Percentiles rank a stretch among this genome's conserved stretches.
Conservation (phyloP, 2,113 vertebrate genomes). For the Taurulus bubalis region DNA sequence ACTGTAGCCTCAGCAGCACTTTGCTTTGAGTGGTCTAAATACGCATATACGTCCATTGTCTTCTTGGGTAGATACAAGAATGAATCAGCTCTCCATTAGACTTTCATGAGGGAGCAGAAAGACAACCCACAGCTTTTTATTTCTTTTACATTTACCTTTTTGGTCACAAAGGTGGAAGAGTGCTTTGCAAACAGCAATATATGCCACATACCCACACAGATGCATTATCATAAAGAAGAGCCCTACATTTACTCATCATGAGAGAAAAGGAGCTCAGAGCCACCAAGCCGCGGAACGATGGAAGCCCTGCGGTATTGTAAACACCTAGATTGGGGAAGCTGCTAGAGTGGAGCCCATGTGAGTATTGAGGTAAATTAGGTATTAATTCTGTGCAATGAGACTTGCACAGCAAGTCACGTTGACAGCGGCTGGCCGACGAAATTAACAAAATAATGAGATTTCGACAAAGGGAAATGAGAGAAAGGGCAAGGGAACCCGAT, state of each 20-base stretch:
- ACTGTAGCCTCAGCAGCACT: slow-evolving; percentile 73
- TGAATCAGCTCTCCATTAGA: slow-evolving; percentile 77
- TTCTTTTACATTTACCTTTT: slow-evolving; percentile 69
- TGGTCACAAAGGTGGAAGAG: slow-evolving; percentile 51
- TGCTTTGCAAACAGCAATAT: slow-evolving; percentile 59
- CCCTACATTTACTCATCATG: slow-evolving; percentile 46
- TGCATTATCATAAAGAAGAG: slow-evolving; percentile 68
- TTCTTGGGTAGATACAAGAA: slow-evolving; percentile 56
- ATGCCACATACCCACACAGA: slow-evolving; percentile 59
- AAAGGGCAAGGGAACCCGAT: slow-evolving; percentile 26
- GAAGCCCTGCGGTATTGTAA: slow-evolving; percentile 49
- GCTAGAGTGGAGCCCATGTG: slow-evolving; percentile 55
- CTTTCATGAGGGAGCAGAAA: slow-evolving; percentile 74
- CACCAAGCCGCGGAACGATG: slow-evolving; percentile 35
- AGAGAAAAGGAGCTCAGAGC: slow-evolving; percentile 42
- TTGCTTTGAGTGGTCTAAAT: slow-evolving; percentile 72
- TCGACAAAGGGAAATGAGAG: slow-evolving; percentile 49
- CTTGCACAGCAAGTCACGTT: slow-evolving; percentile 48
- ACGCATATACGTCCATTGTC: slow-evolving; percentile 67
- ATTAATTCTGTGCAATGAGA: slow-evolving; percentile 64
- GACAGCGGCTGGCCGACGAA: slow-evolving; percentile 51
- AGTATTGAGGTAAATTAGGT: slow-evolving; percentile 60
- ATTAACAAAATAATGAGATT: slow-evolving; percentile 76
- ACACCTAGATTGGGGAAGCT: slow-evolving; percentile 50
- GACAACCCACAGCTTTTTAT: slow-evolving; percentile 72